These are phyloP conservation scores for Drosophila lini DNA, from an alignment of 1,140 invertebrate species.

Conservation along the genomic window DNA sequence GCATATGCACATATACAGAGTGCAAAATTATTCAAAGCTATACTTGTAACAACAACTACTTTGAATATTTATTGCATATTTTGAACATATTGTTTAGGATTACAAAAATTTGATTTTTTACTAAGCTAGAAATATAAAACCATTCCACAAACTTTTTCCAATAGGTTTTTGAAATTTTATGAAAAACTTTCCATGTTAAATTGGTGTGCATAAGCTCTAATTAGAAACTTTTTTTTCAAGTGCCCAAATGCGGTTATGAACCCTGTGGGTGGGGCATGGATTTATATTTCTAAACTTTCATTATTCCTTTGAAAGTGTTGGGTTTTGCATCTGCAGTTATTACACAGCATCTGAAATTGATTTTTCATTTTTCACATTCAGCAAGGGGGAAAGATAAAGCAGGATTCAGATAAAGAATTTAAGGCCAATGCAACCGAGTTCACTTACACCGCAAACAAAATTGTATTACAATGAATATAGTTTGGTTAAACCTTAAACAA, in stretches of 20 bases:
- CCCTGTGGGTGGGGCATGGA: slow-evolving; percentile 40
- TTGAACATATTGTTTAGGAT: neutral
- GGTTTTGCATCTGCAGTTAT: slow-evolving; percentile 46
- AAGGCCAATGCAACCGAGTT: neutral
- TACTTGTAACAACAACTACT: neutral
- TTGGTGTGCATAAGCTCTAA: neutral
- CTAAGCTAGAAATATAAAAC: neutral
- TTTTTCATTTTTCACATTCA: slow-evolving; percentile 66
- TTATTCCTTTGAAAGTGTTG: slow-evolving; percentile 22
- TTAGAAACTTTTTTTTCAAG: neutral
- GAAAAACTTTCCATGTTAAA: neutral
- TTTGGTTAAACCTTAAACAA: no score
- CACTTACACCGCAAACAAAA: neutral
- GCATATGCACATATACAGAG: slow-evolving; percentile 27
- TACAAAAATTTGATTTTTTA: no score
- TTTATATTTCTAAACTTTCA: slow-evolving; percentile 28
- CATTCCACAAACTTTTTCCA: neutral
- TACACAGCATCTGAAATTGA: slow-evolving; percentile 64
- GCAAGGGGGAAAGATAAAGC: neutral
- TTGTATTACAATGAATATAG: no score
- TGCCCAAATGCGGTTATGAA: slow-evolving; percentile 39
- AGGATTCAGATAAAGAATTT: neutral
- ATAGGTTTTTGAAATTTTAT: neutral
- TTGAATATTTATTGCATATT: neutral
- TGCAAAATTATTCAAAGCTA: neutral